A percentile compares a stretch with the other conserved stretches of the same genome.
Conservation (phyloP, 2,888 invertebrate genomes). For the Acleris cristana region DNA sequence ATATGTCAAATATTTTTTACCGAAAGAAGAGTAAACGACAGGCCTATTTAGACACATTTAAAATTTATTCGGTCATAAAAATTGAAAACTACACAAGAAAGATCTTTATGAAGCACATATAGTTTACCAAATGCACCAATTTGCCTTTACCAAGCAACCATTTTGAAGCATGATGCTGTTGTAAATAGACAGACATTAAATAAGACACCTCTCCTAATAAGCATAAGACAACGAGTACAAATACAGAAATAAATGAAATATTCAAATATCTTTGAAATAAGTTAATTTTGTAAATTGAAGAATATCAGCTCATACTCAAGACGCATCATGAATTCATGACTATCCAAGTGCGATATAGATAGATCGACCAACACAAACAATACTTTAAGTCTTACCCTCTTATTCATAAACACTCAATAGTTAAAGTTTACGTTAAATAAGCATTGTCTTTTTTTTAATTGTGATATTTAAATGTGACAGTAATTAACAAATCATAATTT, state of each 20-base stretch:
- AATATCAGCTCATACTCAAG: too few species aligned
- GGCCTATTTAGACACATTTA: background rate
- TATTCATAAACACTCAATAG: too few species aligned
- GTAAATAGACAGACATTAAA: constrained; percentile 29
- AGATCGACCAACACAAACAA: too few species aligned
- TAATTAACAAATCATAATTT: too few species aligned
- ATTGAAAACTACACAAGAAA: constrained; percentile 14
- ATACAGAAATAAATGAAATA: background rate
- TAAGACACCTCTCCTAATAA: constrained; percentile 17
- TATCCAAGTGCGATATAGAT: too few species aligned
- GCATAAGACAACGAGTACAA: background rate
- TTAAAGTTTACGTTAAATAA: too few species aligned
- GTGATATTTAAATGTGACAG: too few species aligned
- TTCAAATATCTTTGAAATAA: constrained; percentile 1
- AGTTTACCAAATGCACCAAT: constrained; percentile 71
- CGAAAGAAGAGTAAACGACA: background rate
- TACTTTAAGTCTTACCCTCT: too few species aligned
- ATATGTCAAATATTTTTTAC: background rate
- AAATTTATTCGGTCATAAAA: constrained; percentile 21
- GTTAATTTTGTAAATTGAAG: too few species aligned
- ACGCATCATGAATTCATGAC: too few species aligned
- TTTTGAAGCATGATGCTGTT: constrained; percentile 62
- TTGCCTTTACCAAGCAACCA: constrained; percentile 68
- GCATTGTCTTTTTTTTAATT: too few species aligned
- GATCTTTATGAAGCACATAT: constrained; percentile 51